Evolutionary conservation across 2,113 vertebrate species (phyloP), one percentile per base, ranked within the genome.

Genomic region (Sceloporus tristichus): DNA sequence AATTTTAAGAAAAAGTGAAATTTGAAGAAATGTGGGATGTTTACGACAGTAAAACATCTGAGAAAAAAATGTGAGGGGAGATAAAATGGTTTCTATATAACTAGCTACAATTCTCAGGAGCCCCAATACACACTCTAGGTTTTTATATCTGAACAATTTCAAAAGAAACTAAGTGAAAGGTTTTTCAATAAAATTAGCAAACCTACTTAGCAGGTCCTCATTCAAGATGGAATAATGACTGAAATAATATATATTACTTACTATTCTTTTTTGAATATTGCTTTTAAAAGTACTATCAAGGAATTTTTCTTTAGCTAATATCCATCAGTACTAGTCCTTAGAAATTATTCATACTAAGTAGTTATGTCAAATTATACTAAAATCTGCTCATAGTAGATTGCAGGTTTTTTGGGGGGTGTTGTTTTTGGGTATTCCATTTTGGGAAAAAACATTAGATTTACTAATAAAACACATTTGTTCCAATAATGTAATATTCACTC

Each of bases 401-500:
- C 0, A 1, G 5, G 54, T 56, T 79, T 84, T 86, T 34, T 78
- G 53, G 0, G 0, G 87, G 5, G 71, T 87, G 86, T 65, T 82
- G 0, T 0, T 87, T 88, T 92, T 91, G 87, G 5, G 74, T 87
- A 87, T 65, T 82, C 19, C 54, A 81, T 91, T 91, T 82, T 19
- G 76, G 92, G 48, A 81, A 29, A 56, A 94, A 93, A 4, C 10
- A 91, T 90, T 59, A 90, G 90, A 91, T 88, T 92, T 93, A 82
- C 18, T 94, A 86, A 94, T 82, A 94, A 91, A 87, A 78, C 8
- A 85, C 25, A 91, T 1, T 91, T 91, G 16, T 4, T 29, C 85
- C 84, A 56, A 85, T 79, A 94, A 92, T 79, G 68, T 65, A 86
- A 90, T 90, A 88, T 27, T 82, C 75, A 89, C 79, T 79, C 73